These are phyloP conservation scores for Chironomus riparius DNA, from an alignment of 2,888 invertebrate species.

Conservation along the genomic window DNA sequence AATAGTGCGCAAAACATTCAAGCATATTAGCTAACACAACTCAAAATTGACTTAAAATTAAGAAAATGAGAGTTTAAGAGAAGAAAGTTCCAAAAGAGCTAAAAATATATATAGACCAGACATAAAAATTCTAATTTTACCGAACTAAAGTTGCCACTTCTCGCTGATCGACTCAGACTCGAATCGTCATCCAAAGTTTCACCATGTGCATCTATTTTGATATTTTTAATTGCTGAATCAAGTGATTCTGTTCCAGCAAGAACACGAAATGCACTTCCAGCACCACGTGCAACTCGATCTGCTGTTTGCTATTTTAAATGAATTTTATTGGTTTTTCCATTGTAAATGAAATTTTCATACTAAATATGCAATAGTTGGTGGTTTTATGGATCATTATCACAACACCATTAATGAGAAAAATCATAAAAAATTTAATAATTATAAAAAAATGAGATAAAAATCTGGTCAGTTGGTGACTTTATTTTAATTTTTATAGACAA, in stretches of 20 bases:
- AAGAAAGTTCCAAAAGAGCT: too few species aligned
- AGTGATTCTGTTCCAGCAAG: constrained; percentile 68
- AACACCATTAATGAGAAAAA: not conserved
- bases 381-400: not conserved
- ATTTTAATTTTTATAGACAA: too few species aligned
- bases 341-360: not conserved
- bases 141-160: constrained; percentile 12
- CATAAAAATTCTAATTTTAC: not conserved
- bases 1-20: not conserved
- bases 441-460: not conserved
- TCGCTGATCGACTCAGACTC: not conserved
- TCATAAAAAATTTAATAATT: not conserved
- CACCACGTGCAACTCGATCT: constrained; percentile 70
- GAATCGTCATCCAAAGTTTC: constrained; percentile 32
- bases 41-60: not conserved
- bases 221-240: constrained; percentile 39
- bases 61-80: not conserved
- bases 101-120: not conserved
- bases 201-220: constrained; percentile 33
- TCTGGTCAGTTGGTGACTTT: not conserved
- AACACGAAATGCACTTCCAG: constrained; percentile 68
- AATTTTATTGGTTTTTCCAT: not conserved
- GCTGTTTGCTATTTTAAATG: constrained; percentile 54
- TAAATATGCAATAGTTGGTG: not conserved
- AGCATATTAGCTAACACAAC: not conserved